Evolutionary conservation across 2,888 invertebrate species (phyloP).

Genomic region (Dorcus parallelipipedus): DNA sequence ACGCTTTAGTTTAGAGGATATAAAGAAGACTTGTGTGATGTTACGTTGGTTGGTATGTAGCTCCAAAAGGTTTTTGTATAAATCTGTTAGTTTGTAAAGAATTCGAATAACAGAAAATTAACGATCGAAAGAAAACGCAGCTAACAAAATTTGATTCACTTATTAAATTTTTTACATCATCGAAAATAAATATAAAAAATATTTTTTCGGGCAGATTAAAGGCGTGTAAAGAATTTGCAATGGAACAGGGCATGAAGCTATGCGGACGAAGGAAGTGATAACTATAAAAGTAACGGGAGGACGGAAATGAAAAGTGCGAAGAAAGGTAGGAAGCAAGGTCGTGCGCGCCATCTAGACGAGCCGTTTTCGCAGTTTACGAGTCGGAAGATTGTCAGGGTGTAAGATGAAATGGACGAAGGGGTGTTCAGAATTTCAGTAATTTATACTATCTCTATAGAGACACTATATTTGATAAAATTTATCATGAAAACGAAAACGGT

Average conservation of each 20-base stretch:
- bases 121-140: neutral
- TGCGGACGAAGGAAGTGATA: conserved; percentile 42
- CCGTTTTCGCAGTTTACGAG: conserved; percentile 37
- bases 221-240: conserved; percentile 36
- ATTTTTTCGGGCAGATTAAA: conserved; percentile 30
- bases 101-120: neutral
- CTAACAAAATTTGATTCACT: neutral
- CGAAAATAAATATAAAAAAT: conserved; percentile 7
- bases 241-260: conserved; percentile 27
- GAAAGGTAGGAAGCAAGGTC: conserved; percentile 45
- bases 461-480: too few relatives aligned
- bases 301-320: conserved; percentile 47
- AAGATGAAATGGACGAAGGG: conserved; percentile 26
- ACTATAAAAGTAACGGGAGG: conserved; percentile 46
- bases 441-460: neutral
- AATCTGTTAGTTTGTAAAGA: too few relatives aligned
- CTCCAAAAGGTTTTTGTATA: too few relatives aligned
- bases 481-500: too few relatives aligned
- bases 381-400: conserved; percentile 33
- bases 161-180: conserved; percentile 10
- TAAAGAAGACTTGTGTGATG: too few relatives aligned
- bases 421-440: conserved; percentile 13
- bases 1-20: too few relatives aligned
- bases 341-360: conserved; percentile 45
- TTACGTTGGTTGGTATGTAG: too few relatives aligned